Evolutionary conservation across 2,113 vertebrate genomes (phyloP), one percentile per base, ranked within the genome.

Genomic region (Coptodon rendalli): DNA sequence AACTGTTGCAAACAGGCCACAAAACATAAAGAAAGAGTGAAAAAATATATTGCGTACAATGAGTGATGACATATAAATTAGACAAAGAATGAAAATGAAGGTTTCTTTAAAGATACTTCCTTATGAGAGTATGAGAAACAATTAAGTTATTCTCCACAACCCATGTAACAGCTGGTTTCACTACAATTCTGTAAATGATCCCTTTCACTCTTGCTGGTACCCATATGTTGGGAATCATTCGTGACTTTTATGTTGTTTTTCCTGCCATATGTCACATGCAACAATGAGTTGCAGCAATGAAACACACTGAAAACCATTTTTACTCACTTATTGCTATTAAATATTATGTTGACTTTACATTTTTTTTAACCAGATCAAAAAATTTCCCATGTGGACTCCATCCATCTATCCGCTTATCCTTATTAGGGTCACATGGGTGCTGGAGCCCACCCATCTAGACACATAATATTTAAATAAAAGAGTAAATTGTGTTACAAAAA

Each of bases 341-440:
- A 45, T 45, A 73, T 43, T 10, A 76, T 19, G 43, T 45, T 29
- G 0, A 48, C 24, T 76, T 48, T 1, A 9, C 8, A 29, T 76
- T 73, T 76, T 76, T 76, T 7, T 48, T 24, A 76, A 50, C 16
- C 16, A 76, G 24, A 50, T 48, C 16, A 31, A 19, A 50, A 31
- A 0, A 31, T 0, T 22, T 78, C 4, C 16, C 27, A 31, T 76
- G 24, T 31, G 19, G 14, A 66, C 10, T 0, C 9, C 31, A 66
- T 66, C 34, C 61, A 22, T 66, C 0, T 38, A 66, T 38, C 11
- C 0, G 0, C 2, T n/a, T 38, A 22, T 66, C 34, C 0, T 66
- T 38, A 22, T 38, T 3, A 38, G 6, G 61, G 34, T 38, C 61
- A 13, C 61, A 66, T 22, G 34, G 34, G 19, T 38, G 34, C 19